Evolutionary conservation across 2,797 vertebrate species (phyloP).

Genomic region (Tamandua tetradactyla): DNA sequence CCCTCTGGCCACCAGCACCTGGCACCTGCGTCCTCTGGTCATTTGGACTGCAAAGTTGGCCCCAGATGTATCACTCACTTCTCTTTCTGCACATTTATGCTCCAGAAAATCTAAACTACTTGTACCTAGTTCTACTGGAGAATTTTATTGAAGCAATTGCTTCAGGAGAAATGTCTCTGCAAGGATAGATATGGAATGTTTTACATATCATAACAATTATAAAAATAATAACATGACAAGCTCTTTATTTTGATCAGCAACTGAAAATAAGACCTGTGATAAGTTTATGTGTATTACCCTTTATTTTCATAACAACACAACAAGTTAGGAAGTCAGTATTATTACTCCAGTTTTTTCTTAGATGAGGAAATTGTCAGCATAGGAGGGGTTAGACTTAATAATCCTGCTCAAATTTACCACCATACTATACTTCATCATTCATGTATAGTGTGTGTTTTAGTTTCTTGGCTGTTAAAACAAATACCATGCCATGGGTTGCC

Average conservation of each 20-base stretch:
- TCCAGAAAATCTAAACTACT: not conserved
- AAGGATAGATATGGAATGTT: not conserved
- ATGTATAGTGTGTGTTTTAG: accelerated
- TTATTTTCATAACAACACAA: not conserved
- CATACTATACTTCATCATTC: accelerated
- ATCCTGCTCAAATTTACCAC: accelerated
- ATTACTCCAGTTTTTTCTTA: too few species aligned
- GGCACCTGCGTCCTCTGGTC: not conserved
- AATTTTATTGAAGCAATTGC: not conserved
- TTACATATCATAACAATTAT: not conserved
- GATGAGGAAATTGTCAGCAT: accelerated
- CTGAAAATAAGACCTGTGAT: too few species aligned
- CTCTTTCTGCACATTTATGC: accelerated
- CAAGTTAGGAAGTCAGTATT: not conserved
- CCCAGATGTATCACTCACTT: accelerated
- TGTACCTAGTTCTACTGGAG: not conserved
- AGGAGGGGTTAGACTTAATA: not conserved
- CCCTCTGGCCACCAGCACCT: too few species aligned
- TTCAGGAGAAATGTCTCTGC: not conserved
- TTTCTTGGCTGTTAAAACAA: too few species aligned
- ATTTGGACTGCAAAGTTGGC: not conserved
- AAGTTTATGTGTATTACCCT: not conserved
- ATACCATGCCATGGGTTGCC: too few species aligned
- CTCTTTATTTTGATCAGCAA: not conserved
- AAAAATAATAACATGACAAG: not conserved